These are phyloP conservation scores for Volucella zonaria DNA, from an alignment of 2,888 invertebrate genomes.

Conservation along the genomic window DNA sequence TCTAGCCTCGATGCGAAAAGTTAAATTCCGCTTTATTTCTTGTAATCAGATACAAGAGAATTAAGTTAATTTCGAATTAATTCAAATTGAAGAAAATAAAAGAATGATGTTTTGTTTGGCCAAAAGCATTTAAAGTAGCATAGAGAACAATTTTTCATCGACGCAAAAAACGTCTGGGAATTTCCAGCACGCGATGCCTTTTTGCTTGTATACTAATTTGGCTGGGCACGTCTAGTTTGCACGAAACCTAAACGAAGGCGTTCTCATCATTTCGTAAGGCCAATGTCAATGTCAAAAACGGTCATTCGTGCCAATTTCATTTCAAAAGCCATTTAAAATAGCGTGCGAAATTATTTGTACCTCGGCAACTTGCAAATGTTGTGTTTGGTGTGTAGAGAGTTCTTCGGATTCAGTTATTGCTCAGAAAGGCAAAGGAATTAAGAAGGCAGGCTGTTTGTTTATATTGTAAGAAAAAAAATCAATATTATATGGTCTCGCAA, in stretches of 20 bases:
- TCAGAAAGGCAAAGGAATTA: not conserved
- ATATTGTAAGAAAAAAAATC: not conserved
- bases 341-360: not conserved
- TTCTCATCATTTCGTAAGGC: slow-evolving; percentile 19
- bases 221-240: slow-evolving; percentile 41
- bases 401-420: slow-evolving; percentile 55
- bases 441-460: not conserved
- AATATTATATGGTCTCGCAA: too few relatives aligned
- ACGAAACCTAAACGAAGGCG: slow-evolving; percentile 37
- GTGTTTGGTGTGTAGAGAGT: slow-evolving; percentile 12
- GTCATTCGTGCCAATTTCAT: slow-evolving; percentile 28
- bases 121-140: not conserved
- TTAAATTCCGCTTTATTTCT: too few relatives aligned
- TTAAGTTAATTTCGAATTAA: too few relatives aligned
- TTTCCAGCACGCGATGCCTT: slow-evolving; percentile 54
- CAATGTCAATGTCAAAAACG: slow-evolving; percentile 62
- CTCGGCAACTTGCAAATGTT: not conserved
- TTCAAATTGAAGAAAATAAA: too few relatives aligned
- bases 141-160: slow-evolving; percentile 24
- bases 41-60: too few relatives aligned
- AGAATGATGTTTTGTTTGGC: too few relatives aligned
- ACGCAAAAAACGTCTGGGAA: slow-evolving; percentile 47
- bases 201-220: slow-evolving; percentile 33
- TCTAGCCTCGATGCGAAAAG: too few relatives aligned
- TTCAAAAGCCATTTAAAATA: slow-evolving; percentile 31